Percentiles rank a stretch among this genome's conserved stretches.
These are phyloP conservation scores for Alviniconcha strummeri DNA, from an alignment of 2,888 invertebrate genomes.

Conservation along the genomic window DNA sequence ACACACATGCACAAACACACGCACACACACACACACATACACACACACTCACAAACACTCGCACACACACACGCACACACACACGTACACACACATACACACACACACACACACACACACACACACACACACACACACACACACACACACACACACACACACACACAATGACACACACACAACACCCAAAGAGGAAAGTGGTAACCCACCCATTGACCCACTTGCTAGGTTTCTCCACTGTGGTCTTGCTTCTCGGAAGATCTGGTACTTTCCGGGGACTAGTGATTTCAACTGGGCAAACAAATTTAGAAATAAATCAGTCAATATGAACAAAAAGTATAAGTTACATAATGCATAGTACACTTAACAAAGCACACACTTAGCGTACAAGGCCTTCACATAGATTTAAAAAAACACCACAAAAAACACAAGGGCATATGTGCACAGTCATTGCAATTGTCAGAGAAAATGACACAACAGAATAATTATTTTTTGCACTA, in stretches of 20 bases:
- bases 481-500: too few relatives aligned
- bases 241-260: constrained; percentile 37
- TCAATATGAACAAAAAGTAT: not conserved
- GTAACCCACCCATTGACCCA: constrained; percentile 21
- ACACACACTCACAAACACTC: not conserved
- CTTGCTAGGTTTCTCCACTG: constrained; percentile 25
- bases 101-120: too few relatives aligned
- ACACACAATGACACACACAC: not conserved
- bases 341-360: not conserved
- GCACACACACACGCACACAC: too few relatives aligned
- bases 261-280: constrained; percentile 34
- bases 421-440: too few relatives aligned
- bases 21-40: too few relatives aligned
- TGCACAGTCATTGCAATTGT: too few relatives aligned
- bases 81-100: too few relatives aligned
- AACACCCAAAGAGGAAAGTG: too few relatives aligned
- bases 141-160: not conserved
- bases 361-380: not conserved
- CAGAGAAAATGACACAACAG: too few relatives aligned
- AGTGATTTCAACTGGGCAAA: constrained; percentile 31
- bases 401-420: too few relatives aligned
- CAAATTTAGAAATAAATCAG: not conserved
- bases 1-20: not conserved
- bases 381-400: not conserved
- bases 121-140: too few relatives aligned